Conservation (phyloP, 2,888 invertebrate species). For the Troilus luridus region DNA sequence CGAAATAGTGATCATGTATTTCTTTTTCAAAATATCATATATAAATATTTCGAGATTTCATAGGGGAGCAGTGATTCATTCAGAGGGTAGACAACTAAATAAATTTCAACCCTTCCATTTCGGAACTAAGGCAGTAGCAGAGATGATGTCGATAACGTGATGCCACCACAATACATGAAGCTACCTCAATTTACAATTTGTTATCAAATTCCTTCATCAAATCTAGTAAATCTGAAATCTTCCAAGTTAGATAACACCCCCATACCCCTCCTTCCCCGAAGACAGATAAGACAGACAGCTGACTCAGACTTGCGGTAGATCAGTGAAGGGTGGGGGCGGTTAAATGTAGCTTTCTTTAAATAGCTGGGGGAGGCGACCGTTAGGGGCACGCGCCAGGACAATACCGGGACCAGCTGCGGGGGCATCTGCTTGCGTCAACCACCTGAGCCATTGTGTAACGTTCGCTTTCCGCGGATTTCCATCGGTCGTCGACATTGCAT, state of each 20-base stretch:
- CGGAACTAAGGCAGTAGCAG: too few species aligned
- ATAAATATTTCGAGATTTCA: too few species aligned
- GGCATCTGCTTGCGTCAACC: conserved; percentile 58
- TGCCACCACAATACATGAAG: background rate
- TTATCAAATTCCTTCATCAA: background rate
- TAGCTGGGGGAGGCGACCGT: conserved; percentile 51
- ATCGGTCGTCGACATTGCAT: conserved; percentile 1
- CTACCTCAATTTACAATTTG: background rate
- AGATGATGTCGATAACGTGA: background rate
- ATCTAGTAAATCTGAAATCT: background rate
- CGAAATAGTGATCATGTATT: too few species aligned
- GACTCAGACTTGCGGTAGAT: conserved; percentile 55
- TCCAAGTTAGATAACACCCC: background rate
- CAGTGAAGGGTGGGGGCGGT: conserved; percentile 39
- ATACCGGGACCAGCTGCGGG: conserved; percentile 45
- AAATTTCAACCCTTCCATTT: too few species aligned
- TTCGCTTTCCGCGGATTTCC: conserved; percentile 55
- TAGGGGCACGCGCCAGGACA: conserved; percentile 16
- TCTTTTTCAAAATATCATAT: too few species aligned
- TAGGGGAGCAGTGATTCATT: too few species aligned
- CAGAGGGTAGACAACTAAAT: too few species aligned
- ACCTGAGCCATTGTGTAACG: conserved; percentile 56
- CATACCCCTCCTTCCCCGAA: background rate
- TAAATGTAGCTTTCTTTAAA: conserved; percentile 60
- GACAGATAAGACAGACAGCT: conserved; percentile 47